Percentiles rank a stretch among this genome's conserved stretches.
phyloP scores from a whole-genome alignment of 2,888 invertebrate species.

The Caenorhabditis sp. region DNA sequence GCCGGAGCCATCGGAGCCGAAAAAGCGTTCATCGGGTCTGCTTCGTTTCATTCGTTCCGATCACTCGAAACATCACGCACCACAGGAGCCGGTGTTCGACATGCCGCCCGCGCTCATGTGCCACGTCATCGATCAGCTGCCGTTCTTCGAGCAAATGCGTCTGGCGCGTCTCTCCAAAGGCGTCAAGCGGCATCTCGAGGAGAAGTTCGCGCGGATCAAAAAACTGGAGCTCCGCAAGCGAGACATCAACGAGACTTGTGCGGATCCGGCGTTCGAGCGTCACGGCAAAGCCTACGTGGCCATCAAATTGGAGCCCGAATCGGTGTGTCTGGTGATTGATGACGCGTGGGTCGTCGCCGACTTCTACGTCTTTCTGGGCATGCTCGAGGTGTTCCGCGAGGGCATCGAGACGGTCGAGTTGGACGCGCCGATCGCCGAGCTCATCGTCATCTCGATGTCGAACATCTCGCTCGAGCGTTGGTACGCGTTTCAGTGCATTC shows the following conservation, averaged over 20 bases:
- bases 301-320: conserved; percentile 46
- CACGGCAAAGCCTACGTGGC: conserved; percentile 58
- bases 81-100: conserved; percentile 23
- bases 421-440: conserved; percentile 76
- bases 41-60: conserved; percentile 36
- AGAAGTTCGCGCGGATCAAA: conserved; percentile 49
- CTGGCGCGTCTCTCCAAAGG: conserved; percentile 37
- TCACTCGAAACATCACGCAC: conserved; percentile 8
- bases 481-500: conserved; percentile 77
- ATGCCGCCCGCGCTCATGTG: conserved; percentile 31
- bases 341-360: conserved; percentile 73
- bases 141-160: conserved; percentile 59
- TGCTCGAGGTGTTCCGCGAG: conserved; percentile 69
- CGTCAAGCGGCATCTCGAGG: conserved; percentile 50
- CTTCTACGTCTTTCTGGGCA: conserved; percentile 65
- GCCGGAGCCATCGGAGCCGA: conserved; percentile 14
- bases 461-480: conserved; percentile 73
- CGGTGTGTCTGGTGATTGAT: conserved; percentile 63
- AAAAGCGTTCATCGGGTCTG: conserved; percentile 34
- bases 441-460: conserved; percentile 75
- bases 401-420: conserved; percentile 65
- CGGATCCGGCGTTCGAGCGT: conserved; percentile 38
- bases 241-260: conserved; percentile 52
- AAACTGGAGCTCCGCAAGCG: conserved; percentile 60
- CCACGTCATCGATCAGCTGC: conserved; percentile 48